Evolutionary conservation across 2,797 vertebrate species (phyloP).

Genomic region (Syngnathus acus): DNA sequence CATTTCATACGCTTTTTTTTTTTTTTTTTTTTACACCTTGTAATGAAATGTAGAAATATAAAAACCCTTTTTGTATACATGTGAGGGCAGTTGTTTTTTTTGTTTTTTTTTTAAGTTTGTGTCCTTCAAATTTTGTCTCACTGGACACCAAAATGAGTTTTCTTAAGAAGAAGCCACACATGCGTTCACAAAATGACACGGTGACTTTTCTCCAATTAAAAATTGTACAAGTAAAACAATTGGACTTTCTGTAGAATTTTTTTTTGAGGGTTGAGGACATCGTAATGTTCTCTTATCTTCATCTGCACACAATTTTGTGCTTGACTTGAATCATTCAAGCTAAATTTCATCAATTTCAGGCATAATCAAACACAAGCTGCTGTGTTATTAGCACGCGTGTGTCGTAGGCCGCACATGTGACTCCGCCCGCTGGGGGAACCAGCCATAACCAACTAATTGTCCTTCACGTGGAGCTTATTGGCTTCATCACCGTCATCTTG

Average conservation of each 20-base stretch:
- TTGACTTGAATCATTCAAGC: background rate
- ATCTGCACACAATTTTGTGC: background rate
- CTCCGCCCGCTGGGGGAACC: slow-evolving; percentile 32
- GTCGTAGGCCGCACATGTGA: slow-evolving; percentile 35
- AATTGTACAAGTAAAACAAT: too few species aligned
- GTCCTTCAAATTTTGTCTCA: too few species aligned
- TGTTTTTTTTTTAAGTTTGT: too few species aligned
- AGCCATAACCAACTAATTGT: slow-evolving; percentile 37
- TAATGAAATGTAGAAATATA: too few species aligned
- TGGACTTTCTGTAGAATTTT: too few species aligned
- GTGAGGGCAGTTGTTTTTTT: too few species aligned
- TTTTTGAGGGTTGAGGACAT: background rate
- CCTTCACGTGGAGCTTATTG: slow-evolving; percentile 9
- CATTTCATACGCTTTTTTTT: too few species aligned
- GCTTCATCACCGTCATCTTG: background rate
- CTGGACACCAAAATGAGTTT: too few species aligned
- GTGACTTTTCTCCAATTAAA: too few species aligned
- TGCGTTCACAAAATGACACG: too few species aligned
- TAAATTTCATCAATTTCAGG: background rate
- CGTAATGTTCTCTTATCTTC: background rate
- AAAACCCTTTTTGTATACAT: background rate
- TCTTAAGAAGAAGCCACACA: too few species aligned
- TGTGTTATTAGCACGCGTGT: background rate
- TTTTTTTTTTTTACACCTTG: too few species aligned
- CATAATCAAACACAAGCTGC: background rate